Percentiles rank a stretch among this genome's conserved stretches.
Conservation (phyloP, 2,797 vertebrate species). For the Tiaroga cobitis region DNA sequence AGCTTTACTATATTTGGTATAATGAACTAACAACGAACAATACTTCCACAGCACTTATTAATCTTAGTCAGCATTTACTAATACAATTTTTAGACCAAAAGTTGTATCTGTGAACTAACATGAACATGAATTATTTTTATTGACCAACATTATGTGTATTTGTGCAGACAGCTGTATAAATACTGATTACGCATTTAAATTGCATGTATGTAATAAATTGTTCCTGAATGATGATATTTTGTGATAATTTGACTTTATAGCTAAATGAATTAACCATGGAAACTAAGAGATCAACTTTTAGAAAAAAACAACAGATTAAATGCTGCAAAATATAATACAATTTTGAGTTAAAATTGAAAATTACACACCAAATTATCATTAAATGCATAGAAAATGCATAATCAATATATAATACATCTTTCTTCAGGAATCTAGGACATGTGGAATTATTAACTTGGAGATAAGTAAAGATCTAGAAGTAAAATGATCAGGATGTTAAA, state of each 20-base stretch:
- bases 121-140: neutral
- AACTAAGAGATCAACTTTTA: neutral
- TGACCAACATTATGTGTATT: neutral
- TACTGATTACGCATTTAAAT: neutral
- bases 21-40: neutral
- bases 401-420: neutral
- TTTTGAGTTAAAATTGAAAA: neutral
- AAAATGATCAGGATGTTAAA: slow-evolving; percentile 10
- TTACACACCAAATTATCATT: neutral
- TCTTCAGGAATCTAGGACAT: neutral
- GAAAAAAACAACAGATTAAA: neutral
- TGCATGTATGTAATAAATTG: neutral
- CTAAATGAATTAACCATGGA: neutral
- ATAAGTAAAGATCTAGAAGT: neutral
- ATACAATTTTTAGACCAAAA: neutral
- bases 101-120: neutral
- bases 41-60: no score
- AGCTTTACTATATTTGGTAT: neutral
- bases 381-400: neutral
- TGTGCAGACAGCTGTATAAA: neutral
- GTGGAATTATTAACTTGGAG: neutral
- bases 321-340: neutral
- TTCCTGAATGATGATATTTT: neutral
- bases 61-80: neutral
- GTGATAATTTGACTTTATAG: neutral